Evolutionary conservation across 1,140 invertebrate genomes (phyloP).

Genomic region (Cecropterus lyciades): DNA sequence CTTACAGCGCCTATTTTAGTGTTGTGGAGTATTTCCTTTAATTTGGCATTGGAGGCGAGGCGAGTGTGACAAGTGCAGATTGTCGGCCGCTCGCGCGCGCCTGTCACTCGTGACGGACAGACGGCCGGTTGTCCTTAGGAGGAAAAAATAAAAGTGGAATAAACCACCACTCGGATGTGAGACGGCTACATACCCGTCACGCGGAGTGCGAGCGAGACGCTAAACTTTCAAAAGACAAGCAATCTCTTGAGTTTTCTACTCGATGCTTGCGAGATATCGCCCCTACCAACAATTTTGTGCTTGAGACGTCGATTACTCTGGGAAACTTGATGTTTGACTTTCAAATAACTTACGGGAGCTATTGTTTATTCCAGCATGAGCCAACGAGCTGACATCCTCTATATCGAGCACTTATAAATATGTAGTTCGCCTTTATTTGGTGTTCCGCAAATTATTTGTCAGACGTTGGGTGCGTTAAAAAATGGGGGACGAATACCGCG

Average conservation of each 20-base stretch:
- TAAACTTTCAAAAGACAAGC: conserved; percentile 49
- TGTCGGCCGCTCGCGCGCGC: conserved; percentile 57
- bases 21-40: conserved; percentile 66
- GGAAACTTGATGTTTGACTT: conserved; percentile 67
- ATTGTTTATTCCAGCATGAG: conserved; percentile 65
- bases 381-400: conserved; percentile 57
- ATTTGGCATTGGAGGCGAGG: conserved; percentile 68
- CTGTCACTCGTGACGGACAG: conserved; percentile 66
- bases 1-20: conserved; percentile 58
- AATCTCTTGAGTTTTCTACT: conserved; percentile 53
- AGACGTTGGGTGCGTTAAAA: conserved; percentile 27
- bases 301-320: conserved; percentile 74
- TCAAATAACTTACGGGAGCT: conserved; percentile 63
- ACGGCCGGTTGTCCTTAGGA: conserved; percentile 56
- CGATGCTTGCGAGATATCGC: conserved; percentile 56
- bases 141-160: conserved; percentile 61
- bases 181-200: conserved; percentile 45
- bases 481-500: conserved; percentile 20
- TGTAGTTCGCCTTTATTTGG: conserved; percentile 66
- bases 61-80: conserved; percentile 68
- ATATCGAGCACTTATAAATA: conserved; percentile 70
- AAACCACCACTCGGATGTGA: conserved; percentile 51
- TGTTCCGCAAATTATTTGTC: conserved; percentile 45
- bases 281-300: conserved; percentile 63
- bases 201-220: conserved; percentile 48